Evolutionary conservation across 2,888 invertebrate species (phyloP), one percentile per base, ranked within the genome.

Genomic region (Seira musarum): DNA sequence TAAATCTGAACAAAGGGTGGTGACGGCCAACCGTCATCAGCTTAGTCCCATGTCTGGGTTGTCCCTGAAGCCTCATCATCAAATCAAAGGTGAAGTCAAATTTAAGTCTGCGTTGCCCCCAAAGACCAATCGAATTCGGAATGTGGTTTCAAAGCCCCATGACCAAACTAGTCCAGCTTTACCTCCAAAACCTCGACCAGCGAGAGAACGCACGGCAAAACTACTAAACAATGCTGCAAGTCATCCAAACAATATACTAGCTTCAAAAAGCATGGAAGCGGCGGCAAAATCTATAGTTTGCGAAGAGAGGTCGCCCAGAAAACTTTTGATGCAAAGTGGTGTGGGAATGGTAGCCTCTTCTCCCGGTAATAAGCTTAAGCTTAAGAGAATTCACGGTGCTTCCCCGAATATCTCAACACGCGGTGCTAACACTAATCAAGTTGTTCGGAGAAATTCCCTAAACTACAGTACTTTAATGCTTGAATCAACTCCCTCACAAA

Each of bases 191-290:
- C 65, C 80, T 25, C 73, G 67, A 21, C 64, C 35, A n/a, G 49
- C 53, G 1, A 22, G 70, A 40, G 69, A 24, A 22, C 8, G 73
- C 49, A 67, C 24, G 65, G 40, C 57, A 49, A 60, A 70, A 68
- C 35, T 76, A 25, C 6, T 40, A n/a, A n/a, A n/a, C n/a, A n/a
- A n/a, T n/a, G n/a, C n/a, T n/a, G n/a, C n/a, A n/a, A n/a, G n/a
- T 40, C 6, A 40, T 8, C 40, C 6, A 13, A 40, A 40, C 13
- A 40, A 13, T 40, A 40, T 13, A 40, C 6, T 40, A 6, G 13
- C 40, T 8, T 65, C 74, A 49, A 80, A 63, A 25, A 71, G 60
- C 46, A 76, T 80, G 70, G 80, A 80, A 57, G 71, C 75, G 1
- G 71, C 75, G 10, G 80, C 80, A 2, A 80, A 76, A 25, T 71